phyloP scores from a whole-genome alignment of 1,140 invertebrate genomes.

The Apis laboriosa region DNA sequence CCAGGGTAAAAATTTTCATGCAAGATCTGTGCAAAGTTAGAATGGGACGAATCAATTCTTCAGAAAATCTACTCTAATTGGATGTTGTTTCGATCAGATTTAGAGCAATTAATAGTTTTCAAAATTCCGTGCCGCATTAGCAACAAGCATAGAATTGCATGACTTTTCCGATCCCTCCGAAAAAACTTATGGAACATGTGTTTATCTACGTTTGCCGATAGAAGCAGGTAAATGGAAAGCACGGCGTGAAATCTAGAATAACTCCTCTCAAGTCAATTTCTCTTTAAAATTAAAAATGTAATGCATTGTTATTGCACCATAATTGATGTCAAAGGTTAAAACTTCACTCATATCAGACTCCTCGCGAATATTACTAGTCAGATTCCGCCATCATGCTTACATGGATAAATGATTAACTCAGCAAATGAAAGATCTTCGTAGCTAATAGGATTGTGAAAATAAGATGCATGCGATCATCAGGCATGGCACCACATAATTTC shows the following conservation, averaged over 20 bases:
- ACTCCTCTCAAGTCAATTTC: no score
- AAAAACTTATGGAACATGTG: no score
- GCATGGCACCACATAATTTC: not conserved
- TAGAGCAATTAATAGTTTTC: not conserved
- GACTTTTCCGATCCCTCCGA: not conserved
- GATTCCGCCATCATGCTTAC: slow-evolving; percentile 6
- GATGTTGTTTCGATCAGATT: not conserved
- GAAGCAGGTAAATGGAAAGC: no score
- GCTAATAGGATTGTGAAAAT: not conserved
- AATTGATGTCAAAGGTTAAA: not conserved
- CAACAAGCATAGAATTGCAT: not conserved
- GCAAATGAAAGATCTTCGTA: not conserved
- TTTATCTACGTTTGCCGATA: no score
- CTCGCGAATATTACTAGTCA: not conserved
- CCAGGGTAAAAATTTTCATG: slow-evolving; percentile 8
- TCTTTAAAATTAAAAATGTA: no score
- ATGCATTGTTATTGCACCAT: no score
- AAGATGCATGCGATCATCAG: not conserved
- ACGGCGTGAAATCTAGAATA: no score
- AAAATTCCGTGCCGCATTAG: not conserved
- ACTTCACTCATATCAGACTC: not conserved
- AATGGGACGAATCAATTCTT: slow-evolving; percentile 9
- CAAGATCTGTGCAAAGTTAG: not conserved
- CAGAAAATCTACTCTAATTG: not conserved
- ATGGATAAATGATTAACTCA: not conserved